phyloP scores from a whole-genome alignment of 2,888 invertebrate genomes.

The Megaustenia siamemsis region DNA sequence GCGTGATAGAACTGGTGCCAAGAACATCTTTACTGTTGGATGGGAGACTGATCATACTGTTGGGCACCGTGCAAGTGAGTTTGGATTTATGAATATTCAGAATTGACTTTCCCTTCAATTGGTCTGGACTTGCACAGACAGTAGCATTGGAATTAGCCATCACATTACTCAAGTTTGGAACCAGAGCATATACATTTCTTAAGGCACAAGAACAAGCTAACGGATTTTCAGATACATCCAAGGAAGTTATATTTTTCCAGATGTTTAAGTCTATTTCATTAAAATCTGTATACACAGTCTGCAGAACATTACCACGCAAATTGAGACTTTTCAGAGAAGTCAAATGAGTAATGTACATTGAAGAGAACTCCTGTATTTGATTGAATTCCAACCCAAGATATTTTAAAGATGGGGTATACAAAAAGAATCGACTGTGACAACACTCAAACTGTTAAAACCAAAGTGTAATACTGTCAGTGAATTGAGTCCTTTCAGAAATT shows the following conservation, averaged over 20 bases:
- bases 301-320: constrained; percentile 63
- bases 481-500: constrained; percentile 50
- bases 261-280: constrained; percentile 55
- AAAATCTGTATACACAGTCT: constrained; percentile 44
- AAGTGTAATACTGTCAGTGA: constrained; percentile 57
- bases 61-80: constrained; percentile 64
- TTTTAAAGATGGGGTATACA: constrained; percentile 56
- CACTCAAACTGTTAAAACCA: constrained; percentile 60
- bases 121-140: constrained; percentile 61
- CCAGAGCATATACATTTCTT: constrained; percentile 54
- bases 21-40: constrained; percentile 45
- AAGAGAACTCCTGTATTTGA: constrained; percentile 60
- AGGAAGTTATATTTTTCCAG: constrained; percentile 58
- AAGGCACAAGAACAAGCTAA: constrained; percentile 73
- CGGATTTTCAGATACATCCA: constrained; percentile 66
- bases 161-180: constrained; percentile 48
- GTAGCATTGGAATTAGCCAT: constrained; percentile 55
- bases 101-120: constrained; percentile 56
- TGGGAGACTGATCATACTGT: constrained; percentile 9
- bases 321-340: constrained; percentile 61
- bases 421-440: constrained; percentile 56
- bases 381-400: constrained; percentile 63
- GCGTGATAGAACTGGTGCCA: constrained; percentile 56
- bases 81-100: constrained; percentile 52
- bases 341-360: constrained; percentile 58